phyloP scores from a whole-genome alignment of 2,888 invertebrate species.

The Erannis defoliaria region DNA sequence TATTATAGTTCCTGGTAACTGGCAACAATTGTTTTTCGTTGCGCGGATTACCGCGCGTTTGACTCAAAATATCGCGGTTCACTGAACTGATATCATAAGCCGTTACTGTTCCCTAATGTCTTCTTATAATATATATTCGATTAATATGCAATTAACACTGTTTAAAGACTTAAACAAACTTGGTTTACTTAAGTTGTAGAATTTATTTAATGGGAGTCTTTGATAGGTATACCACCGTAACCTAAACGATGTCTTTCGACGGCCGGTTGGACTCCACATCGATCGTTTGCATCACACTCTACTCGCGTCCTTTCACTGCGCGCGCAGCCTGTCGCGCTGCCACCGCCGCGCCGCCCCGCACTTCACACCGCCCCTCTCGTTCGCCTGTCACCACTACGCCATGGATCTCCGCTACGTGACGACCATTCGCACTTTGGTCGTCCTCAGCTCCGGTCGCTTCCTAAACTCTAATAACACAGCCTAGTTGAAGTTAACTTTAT shows the following conservation, averaged over 20 bases:
- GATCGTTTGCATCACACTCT: conserved; percentile 84
- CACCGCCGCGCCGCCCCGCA: conserved; percentile 54
- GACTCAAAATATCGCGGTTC: neutral
- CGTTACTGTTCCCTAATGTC: neutral
- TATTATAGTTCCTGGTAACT: neutral
- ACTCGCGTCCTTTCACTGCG: conserved; percentile 84
- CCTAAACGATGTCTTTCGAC: neutral
- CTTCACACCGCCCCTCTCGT: conserved; percentile 63
- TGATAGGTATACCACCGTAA: conserved; percentile 38
- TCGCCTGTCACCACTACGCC: conserved; percentile 65
- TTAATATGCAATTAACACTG: neutral
- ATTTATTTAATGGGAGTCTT: neutral
- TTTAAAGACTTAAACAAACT: neutral
- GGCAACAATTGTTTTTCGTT: neutral
- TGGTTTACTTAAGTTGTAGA: neutral
- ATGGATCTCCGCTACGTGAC: conserved; percentile 69
- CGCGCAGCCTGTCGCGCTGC: conserved; percentile 72
- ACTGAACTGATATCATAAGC: neutral
- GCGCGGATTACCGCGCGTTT: neutral
- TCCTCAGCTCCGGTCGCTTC: conserved; percentile 67
- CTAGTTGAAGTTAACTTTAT: conserved; percentile 70
- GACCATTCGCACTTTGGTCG: conserved; percentile 81
- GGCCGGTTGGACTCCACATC: conserved; percentile 60
- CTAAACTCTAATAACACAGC: conserved; percentile 49
- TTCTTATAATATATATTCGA: no score